Evolutionary conservation across 2,797 vertebrate genomes (phyloP), one percentile per base, ranked within the genome.

Genomic region (Cetoscarus ocellatus): DNA sequence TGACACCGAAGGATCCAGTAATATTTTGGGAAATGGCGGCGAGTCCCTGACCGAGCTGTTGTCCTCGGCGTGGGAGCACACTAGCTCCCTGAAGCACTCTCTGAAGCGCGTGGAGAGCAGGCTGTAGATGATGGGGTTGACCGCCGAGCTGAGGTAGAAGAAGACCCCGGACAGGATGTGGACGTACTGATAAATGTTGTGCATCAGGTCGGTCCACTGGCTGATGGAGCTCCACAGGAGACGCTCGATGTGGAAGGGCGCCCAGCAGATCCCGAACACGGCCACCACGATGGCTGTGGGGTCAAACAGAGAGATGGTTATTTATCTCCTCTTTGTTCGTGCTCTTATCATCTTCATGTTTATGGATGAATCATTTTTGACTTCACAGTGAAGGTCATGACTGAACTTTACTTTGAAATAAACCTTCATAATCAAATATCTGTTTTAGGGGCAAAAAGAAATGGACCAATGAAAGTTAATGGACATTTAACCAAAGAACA

Each of bases 41-140:
- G 93, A 94, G 87, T 88, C 89, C 64, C 82, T 91, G 43, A 82
- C 82, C 0, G 84, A 91, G 58, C 55, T 78, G 73, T 12, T 89
- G 3, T 85, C 80, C 7, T 89, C 85, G 0, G 52, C 0, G 0
- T 75, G 87, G 7, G 87, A 88, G 74, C 93, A 96, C 50, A 96
- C 73, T 0, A 96, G 92, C 11, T 93, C 93, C 0, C 90, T 63
- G 78, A 96, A 96, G 48, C 92, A 80, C 72, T 96, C 94, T 34
- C 95, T 90, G 79, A 96, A 96, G 3, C 93, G 91, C 0, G 93
- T 95, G 76, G 95, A 96, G 18, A 95, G 92, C 63, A 96, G 86
- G 82, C 93, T 96, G 85, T 96, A 96, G 89, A 96, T 96, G 79
- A 96, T 80, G 1, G 95, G 95, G 73, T 95, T 96, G 73, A 94